Conservation (phyloP, 2,888 invertebrate genomes). For the Fragum whitleyi region DNA sequence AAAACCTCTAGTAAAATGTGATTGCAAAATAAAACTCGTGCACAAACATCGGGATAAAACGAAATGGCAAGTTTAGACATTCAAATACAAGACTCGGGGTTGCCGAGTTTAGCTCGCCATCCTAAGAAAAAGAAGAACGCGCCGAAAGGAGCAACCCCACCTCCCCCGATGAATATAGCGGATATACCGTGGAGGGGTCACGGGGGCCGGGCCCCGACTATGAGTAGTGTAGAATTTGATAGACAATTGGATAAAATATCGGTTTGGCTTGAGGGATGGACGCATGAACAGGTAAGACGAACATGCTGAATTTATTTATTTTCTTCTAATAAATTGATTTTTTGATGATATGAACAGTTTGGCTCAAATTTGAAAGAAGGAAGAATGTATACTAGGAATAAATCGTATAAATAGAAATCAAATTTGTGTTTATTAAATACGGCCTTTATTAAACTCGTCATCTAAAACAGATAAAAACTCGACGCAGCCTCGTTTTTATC, state of each 20-base stretch:
- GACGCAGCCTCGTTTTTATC: no score
- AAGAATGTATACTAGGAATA: no score
- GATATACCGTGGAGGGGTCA: constrained; percentile 76
- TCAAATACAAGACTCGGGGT: constrained; percentile 29
- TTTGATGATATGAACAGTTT: no score
- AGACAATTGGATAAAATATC: constrained; percentile 80
- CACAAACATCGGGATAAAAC: neutral
- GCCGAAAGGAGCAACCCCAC: constrained; percentile 28
- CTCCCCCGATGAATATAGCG: constrained; percentile 48
- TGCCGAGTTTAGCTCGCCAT: constrained; percentile 53
- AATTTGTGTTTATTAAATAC: no score
- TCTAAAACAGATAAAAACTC: no score
- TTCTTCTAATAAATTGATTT: neutral
- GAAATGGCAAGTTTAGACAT: constrained; percentile 18
- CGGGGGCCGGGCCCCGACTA: constrained; percentile 74
- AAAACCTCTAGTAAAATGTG: neutral
- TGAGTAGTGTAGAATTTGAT: constrained; percentile 79
- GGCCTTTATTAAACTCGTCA: no score
- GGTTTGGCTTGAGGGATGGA: constrained; percentile 80
- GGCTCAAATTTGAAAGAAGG: no score
- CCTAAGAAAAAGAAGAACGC: constrained; percentile 38
- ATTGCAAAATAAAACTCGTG: no score
- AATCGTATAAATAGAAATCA: no score
- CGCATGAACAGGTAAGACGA: constrained; percentile 74
- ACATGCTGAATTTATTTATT: neutral